Base-by-base conservation (phyloP, 2,113 vertebrate species). In the Catharus minimus region DNA sequence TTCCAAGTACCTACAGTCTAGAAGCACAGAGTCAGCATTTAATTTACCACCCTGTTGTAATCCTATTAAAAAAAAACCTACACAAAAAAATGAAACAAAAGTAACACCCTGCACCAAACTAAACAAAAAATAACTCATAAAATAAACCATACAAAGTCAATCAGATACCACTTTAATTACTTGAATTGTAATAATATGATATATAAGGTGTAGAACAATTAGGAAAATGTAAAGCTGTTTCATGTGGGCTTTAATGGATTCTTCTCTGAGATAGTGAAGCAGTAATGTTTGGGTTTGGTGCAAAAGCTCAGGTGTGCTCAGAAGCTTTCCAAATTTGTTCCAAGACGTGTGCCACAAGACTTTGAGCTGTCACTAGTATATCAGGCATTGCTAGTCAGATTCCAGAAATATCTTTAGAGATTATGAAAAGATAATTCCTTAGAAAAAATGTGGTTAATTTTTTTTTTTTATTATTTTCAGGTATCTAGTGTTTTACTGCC, bases 401-500 rank as follows among this genome's bases (percentile, higher is more conserved):
- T 71, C 22, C 11, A 85, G 20, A 82, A 64, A 38, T 47, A 13
- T 47, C 46, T 47, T 47, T 47, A 47, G 46, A 24, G 46, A 47
- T 50, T 27, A 50, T 27, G 38, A 55, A 56, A 80, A 56, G 13
- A 26, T 13, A 81, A 30, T 72, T 90, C 5, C 10, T 23, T 33
- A 75, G 33, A 38, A 27, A 55, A 89, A 60, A 33, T 43, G 26
- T 21, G 49, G 11, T 50, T 88, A 26, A 78, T 4, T 4, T 64
- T 89, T 82, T 82, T 89, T 58, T 6, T 27, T 84, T 17, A 12
- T 95, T 39, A 41, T 95, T 89, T 98, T 96, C 96, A 99, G 99
- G 99, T 99, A 99, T 93, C 92, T 99, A 36, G 86, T 98, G 92
- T 99, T 99, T 97, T 99, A 99, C 94, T 99, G 98, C 92, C 99